A percentile compares a stretch with the other conserved stretches of the same genome.
Evolutionary conservation across 2,113 vertebrate genomes (phyloP).

Genomic region (Anoplopoma fimbria): DNA sequence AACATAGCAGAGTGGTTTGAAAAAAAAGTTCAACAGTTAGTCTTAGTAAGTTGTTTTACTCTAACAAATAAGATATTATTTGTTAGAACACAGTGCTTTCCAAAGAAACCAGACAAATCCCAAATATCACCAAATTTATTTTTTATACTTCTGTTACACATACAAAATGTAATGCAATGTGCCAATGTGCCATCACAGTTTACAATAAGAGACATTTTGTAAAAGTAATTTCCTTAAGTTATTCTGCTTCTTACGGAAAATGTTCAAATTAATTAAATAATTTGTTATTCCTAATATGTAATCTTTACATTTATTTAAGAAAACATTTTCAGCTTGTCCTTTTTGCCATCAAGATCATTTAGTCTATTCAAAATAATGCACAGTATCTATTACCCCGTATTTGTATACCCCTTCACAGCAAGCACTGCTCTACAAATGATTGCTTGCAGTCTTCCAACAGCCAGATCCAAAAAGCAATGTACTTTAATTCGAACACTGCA

Average conservation of each 20-base stretch:
- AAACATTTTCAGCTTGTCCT: neutral
- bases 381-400: neutral
- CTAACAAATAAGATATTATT: neutral
- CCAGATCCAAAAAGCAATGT: conserved; percentile 26
- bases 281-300: neutral
- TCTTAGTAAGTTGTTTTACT: neutral
- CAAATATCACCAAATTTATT: neutral
- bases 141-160: neutral
- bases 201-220: neutral
- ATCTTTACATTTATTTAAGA: neutral
- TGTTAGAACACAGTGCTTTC: neutral
- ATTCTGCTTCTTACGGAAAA: neutral
- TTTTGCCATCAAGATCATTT: neutral
- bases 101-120: neutral
- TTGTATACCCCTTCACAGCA: neutral
- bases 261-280: neutral
- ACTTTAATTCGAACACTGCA: conserved; percentile 1
- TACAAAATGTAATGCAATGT: neutral
- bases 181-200: neutral
- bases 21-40: neutral
- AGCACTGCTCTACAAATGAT: neutral
- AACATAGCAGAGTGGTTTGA: no score
- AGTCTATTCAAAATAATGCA: neutral
- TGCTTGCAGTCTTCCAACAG: neutral
- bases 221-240: neutral